Evolutionary conservation across 2,888 invertebrate genomes (phyloP).

Genomic region (Drosophila neutralis): DNA sequence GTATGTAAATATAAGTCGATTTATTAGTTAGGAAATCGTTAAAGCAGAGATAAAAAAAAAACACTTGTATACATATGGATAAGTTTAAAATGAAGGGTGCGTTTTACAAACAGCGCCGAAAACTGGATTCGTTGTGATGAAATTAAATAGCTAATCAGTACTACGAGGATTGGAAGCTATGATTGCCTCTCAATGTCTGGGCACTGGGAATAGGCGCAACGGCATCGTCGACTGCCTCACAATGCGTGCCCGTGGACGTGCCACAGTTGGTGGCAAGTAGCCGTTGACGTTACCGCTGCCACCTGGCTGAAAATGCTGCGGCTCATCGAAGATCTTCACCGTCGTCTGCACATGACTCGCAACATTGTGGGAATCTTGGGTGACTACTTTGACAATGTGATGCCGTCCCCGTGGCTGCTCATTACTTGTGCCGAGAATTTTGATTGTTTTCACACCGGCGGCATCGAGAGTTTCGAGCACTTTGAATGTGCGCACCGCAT

Average conservation of each 20-base stretch:
- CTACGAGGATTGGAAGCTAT: not conserved
- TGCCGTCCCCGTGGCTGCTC: conserved; percentile 78
- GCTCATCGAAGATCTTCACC: conserved; percentile 79
- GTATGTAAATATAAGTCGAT: conserved; percentile 43
- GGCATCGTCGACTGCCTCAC: conserved; percentile 40
- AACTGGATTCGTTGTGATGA: conserved; percentile 27
- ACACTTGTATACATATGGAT: not conserved
- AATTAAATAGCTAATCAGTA: conserved; percentile 36
- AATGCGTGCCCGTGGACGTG: conserved; percentile 56
- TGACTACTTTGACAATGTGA: conserved; percentile 75
- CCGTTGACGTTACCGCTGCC: conserved; percentile 6
- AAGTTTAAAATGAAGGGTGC: conserved; percentile 21
- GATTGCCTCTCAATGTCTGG: conserved; percentile 20
- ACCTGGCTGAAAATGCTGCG: conserved; percentile 35
- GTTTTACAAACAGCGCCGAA: conserved; percentile 27
- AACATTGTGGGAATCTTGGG: conserved; percentile 57
- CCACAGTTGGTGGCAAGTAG: conserved; percentile 60
- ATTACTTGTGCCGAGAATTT: conserved; percentile 77
- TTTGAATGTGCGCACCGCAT: conserved; percentile 73
- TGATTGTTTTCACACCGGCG: conserved; percentile 80
- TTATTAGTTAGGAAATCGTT: conserved; percentile 70
- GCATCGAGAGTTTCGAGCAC: conserved; percentile 78
- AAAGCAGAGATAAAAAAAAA: conserved; percentile 18
- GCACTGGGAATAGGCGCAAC: conserved; percentile 56
- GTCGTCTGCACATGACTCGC: conserved; percentile 78